Percentiles rank a stretch among this genome's conserved stretches.
Conservation (phyloP, 2,797 vertebrate genomes). For the Spinibarbus caldwelli region DNA sequence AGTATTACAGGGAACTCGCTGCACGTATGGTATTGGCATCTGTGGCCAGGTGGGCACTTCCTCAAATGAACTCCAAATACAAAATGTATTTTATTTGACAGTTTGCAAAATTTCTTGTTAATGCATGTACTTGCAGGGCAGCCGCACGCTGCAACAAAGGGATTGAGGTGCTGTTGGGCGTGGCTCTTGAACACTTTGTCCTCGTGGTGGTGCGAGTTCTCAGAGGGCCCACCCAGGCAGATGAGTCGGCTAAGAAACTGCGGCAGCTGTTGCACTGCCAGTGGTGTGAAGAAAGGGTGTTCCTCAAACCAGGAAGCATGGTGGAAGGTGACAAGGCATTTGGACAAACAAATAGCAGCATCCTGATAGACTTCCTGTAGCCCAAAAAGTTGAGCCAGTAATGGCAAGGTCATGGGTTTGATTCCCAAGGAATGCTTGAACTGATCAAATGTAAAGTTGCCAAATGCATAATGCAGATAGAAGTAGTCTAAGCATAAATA, state of each 20-base stretch:
- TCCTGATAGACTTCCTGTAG: neutral
- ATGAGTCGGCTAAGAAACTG: conserved; percentile 87
- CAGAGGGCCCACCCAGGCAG: conserved; percentile 88
- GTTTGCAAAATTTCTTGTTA: neutral
- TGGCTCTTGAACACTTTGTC: conserved; percentile 95
- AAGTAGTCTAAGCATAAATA: neutral
- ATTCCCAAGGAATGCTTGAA: neutral
- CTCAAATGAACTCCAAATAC: neutral
- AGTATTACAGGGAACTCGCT: conserved; percentile 94
- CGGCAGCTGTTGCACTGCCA: conserved; percentile 93
- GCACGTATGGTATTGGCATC: conserved; percentile 89
- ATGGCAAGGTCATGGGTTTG: neutral
- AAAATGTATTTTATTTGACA: neutral
- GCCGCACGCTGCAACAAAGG: conserved; percentile 98
- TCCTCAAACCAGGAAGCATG: conserved; percentile 91
- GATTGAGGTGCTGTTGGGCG: conserved; percentile 91
- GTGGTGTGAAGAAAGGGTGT: conserved; percentile 97
- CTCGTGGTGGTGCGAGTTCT: conserved; percentile 93
- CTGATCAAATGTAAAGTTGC: neutral
- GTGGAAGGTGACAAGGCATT: conserved; percentile 84
- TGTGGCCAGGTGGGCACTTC: conserved; percentile 77
- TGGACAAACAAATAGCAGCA: neutral
- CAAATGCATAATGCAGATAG: neutral
- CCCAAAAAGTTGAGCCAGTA: neutral
- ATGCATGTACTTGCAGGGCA: conserved; percentile 75